These are phyloP conservation scores for Tholera decimalis DNA, from an alignment of 2,888 invertebrate species.

Conservation along the genomic window DNA sequence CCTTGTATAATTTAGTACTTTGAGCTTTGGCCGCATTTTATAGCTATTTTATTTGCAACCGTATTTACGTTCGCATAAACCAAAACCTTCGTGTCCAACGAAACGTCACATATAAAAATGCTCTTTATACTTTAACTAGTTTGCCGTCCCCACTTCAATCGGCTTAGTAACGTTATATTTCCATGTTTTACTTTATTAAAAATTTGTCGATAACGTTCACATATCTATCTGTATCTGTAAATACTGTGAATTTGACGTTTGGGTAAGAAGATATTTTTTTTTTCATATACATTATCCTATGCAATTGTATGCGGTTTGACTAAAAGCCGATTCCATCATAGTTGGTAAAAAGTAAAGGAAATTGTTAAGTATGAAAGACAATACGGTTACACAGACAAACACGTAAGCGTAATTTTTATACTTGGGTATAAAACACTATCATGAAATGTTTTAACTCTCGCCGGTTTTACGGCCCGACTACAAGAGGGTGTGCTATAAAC, in stretches of 20 bases:
- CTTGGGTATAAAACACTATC: constrained; percentile 7
- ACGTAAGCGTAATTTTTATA: not conserved
- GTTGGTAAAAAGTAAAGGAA: not conserved
- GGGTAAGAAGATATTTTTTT: no score
- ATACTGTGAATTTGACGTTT: no score
- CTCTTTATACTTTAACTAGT: constrained; percentile 12
- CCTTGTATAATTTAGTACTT: constrained; percentile 25
- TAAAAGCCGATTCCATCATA: not conserved
- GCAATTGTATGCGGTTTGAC: not conserved
- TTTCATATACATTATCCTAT: no score
- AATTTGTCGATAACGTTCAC: no score
- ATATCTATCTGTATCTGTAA: no score
- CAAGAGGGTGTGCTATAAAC: constrained; percentile 64
- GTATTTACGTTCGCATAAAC: constrained; percentile 40
- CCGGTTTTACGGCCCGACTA: constrained; percentile 45
- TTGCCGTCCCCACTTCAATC: not conserved
- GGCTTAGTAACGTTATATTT: no score
- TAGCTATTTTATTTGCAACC: constrained; percentile 36
- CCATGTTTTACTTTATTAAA: no score
- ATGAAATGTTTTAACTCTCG: constrained; percentile 26
- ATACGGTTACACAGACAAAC: not conserved
- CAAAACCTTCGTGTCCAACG: constrained; percentile 23
- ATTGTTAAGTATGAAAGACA: no score
- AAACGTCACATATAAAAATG: constrained; percentile 39
- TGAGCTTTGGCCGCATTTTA: constrained; percentile 33